phyloP scores from a whole-genome alignment of 2,888 invertebrate species.

The Philopedon plagiatum region DNA sequence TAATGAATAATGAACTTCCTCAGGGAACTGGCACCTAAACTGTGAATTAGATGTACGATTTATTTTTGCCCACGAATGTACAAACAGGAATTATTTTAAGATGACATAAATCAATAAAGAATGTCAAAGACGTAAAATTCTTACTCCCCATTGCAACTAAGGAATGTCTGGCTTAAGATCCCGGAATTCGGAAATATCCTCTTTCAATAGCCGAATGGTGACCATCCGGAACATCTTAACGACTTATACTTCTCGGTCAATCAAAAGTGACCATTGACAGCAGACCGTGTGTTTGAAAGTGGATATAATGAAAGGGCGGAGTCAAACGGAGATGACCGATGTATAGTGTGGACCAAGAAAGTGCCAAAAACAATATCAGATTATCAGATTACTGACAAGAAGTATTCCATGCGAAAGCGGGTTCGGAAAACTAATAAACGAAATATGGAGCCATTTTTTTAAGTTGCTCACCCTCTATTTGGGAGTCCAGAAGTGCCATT shows the following conservation, averaged over 20 bases:
- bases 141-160: slow-evolving; percentile 26
- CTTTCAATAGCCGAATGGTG: slow-evolving; percentile 37
- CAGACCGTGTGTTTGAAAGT: slow-evolving; percentile 38
- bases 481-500: no score
- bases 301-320: slow-evolving; percentile 47
- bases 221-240: slow-evolving; percentile 49
- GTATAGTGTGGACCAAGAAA: slow-evolving; percentile 22
- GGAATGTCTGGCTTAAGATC: slow-evolving; percentile 32
- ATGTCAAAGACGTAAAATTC: slow-evolving; percentile 31
- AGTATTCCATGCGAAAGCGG: no score
- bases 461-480: no score
- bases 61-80: no score
- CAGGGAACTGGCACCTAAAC: no score
- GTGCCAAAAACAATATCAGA: background rate
- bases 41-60: no score
- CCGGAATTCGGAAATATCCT: slow-evolving; percentile 41
- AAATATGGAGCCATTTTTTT: no score
- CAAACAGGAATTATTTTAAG: no score
- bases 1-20: no score
- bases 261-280: slow-evolving; percentile 44
- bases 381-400: no score
- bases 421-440: no score
- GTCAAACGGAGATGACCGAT: slow-evolving; percentile 20
- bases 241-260: slow-evolving; percentile 43
- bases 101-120: background rate